These are phyloP conservation scores for Geococcyx californianus DNA, from an alignment of 2,113 vertebrate genomes.

Conservation along the genomic window DNA sequence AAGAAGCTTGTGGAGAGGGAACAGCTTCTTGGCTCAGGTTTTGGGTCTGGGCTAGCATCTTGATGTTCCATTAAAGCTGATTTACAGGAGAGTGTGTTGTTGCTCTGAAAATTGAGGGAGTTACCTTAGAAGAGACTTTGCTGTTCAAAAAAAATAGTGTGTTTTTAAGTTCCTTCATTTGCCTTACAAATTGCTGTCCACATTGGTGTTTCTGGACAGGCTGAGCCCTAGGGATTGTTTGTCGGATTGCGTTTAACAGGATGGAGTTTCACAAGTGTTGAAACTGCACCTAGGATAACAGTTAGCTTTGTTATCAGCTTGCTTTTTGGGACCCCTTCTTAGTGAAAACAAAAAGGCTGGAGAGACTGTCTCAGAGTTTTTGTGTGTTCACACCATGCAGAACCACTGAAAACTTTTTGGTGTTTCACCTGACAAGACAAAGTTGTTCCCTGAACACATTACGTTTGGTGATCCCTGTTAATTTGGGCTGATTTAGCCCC, in stretches of 20 bases:
- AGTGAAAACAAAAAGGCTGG: neutral
- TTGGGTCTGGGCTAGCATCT: accelerated
- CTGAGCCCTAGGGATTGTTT: neutral
- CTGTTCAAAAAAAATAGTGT: neutral
- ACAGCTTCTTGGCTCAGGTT: neutral
- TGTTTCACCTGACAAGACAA: neutral
- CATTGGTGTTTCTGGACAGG: neutral
- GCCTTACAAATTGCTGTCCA: neutral
- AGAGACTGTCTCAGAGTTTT: neutral
- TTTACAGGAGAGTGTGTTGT: neutral
- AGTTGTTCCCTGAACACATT: neutral
- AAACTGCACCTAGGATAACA: neutral
- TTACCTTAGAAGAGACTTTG: neutral
- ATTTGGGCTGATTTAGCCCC: neutral
- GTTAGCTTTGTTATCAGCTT: neutral
- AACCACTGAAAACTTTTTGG: neutral
- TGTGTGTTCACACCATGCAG: accelerated
- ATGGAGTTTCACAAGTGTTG: neutral
- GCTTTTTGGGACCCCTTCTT: neutral
- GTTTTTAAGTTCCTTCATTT: neutral
- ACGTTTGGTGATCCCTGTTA: neutral
- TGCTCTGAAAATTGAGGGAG: neutral
- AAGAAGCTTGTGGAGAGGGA: neutral
- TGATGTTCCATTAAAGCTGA: neutral
- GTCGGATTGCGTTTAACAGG: neutral